phyloP scores from a whole-genome alignment of 2,113 vertebrate species.

The Solenodon paradoxus region DNA sequence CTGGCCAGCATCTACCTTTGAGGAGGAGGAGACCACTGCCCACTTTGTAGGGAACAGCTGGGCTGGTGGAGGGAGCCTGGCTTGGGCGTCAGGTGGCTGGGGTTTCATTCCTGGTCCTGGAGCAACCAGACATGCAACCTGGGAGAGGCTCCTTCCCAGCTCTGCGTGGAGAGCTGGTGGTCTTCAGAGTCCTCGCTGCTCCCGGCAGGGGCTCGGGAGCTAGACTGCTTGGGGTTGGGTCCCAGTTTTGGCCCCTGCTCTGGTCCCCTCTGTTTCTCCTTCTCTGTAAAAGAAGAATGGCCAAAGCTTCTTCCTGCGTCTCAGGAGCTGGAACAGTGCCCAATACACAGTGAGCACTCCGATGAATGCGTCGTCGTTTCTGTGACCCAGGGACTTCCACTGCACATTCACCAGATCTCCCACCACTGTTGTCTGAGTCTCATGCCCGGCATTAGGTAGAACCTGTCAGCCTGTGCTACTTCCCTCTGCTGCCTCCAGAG shows the following conservation, averaged over 20 bases:
- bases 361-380: background rate
- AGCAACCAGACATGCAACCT: background rate
- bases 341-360: background rate
- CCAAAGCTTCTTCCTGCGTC: no score
- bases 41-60: background rate
- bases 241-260: background rate
- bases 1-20: no score
- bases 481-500: background rate
- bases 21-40: background rate
- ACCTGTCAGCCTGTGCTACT: background rate
- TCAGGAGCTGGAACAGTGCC: background rate
- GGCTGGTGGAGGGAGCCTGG: background rate
- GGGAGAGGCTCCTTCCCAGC: background rate
- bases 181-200: rapidly evolving
- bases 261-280: background rate
- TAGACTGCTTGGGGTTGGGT: background rate
- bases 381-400: background rate
- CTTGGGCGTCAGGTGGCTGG: background rate
- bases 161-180: background rate
- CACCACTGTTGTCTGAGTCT: background rate
- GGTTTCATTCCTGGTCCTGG: background rate
- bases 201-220: background rate
- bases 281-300: background rate
- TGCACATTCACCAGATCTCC: background rate
- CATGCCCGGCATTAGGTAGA: background rate